phyloP scores from a whole-genome alignment of 2,888 invertebrate genomes.

The Hyalella azteca region DNA sequence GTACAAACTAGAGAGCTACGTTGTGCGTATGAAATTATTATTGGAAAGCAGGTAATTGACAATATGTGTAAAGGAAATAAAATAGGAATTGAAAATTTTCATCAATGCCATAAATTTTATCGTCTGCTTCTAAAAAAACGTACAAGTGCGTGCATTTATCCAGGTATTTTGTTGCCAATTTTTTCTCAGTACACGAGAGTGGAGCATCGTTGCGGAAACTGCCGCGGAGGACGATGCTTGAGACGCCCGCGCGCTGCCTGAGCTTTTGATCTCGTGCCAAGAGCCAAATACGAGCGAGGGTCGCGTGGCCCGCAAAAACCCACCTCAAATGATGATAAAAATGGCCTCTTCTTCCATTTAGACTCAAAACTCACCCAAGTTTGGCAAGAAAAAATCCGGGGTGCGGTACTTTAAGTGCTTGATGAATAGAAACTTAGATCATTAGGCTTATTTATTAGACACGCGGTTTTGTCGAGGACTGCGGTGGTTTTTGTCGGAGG shows the following conservation, averaged over 20 bases:
- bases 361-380: conserved; percentile 30
- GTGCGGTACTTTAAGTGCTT: conserved; percentile 35
- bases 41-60: too few relatives aligned
- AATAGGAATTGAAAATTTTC: too few relatives aligned
- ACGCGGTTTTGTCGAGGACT: neutral
- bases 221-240: conserved; percentile 22
- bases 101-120: too few relatives aligned
- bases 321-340: conserved; percentile 22
- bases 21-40: too few relatives aligned
- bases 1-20: too few relatives aligned
- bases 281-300: conserved; percentile 5
- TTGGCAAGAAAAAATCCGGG: conserved; percentile 27
- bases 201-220: neutral
- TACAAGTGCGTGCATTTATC: too few relatives aligned
- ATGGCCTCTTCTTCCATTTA: conserved; percentile 31
- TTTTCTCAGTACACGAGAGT: too few relatives aligned
- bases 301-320: conserved; percentile 23
- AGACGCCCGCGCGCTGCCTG: neutral
- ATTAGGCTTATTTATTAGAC: conserved; percentile 36
- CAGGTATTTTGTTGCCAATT: too few relatives aligned
- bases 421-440: conserved; percentile 35
- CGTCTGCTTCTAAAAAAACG: too few relatives aligned
- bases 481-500: neutral
- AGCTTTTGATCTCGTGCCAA: conserved; percentile 11
- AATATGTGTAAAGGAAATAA: too few relatives aligned